These are phyloP conservation scores for Ophiothrix spiculata DNA, from an alignment of 35 echinoderm and acorn worm genomes.

Conservation along the genomic window DNA sequence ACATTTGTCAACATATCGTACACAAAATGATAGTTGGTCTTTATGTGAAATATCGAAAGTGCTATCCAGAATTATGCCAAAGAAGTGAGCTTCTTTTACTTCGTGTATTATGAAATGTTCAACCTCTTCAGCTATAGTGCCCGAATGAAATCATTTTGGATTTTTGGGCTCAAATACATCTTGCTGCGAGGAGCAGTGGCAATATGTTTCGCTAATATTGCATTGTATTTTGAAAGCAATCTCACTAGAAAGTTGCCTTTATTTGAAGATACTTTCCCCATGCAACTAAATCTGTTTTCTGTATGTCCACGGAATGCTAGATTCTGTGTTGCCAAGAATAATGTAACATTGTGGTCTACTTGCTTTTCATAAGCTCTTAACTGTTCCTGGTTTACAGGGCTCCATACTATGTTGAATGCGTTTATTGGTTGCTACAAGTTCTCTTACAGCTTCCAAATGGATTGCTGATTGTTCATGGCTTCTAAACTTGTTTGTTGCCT, in stretches of 20 bases:
- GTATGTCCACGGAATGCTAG: no score
- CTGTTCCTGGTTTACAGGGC: no score
- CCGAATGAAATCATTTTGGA: conserved; percentile 34
- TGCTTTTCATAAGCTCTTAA: no score
- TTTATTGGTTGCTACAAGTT: no score
- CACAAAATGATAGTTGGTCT: conserved; percentile 16
- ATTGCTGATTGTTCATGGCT: no score
- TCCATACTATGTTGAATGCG: no score
- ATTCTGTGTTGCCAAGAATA: no score
- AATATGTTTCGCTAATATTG: neutral
- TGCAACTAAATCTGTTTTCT: no score
- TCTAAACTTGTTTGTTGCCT: no score
- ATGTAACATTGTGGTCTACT: no score
- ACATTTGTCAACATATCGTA: conserved; percentile 8
- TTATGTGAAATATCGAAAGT: conserved; percentile 30
- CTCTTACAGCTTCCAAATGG: no score
- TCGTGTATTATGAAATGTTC: neutral
- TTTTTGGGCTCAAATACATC: conserved; percentile 14
- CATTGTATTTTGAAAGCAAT: neutral
- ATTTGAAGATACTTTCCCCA: no score
- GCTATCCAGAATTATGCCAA: conserved; percentile 14
- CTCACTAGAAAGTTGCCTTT: neutral
- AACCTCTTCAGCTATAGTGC: neutral
- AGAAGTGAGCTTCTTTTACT: conserved; percentile 13
- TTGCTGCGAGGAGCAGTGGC: conserved; percentile 4